Evolutionary conservation across 1,140 invertebrate species (phyloP).

Genomic region (Nephotettix cincticeps): DNA sequence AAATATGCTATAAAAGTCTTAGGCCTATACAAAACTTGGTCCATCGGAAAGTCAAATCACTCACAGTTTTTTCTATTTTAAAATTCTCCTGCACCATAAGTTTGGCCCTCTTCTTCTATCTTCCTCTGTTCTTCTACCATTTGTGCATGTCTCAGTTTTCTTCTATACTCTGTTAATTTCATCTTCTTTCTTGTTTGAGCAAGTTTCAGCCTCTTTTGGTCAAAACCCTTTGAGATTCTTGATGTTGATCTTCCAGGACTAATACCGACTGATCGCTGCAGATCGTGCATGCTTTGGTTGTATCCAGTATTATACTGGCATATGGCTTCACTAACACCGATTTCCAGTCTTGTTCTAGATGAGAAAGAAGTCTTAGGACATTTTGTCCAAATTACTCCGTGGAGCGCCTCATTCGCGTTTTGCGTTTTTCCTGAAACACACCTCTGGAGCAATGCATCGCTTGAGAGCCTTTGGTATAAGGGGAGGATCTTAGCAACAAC

Average conservation of each 20-base stretch:
- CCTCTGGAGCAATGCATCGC: background rate
- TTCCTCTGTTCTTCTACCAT: too few relatives aligned
- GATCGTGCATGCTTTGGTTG: background rate
- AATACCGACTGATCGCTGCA: background rate
- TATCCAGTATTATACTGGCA: background rate
- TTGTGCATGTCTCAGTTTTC: too few relatives aligned
- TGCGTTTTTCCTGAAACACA: background rate
- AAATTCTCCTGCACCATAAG: too few relatives aligned
- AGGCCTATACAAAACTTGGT: too few relatives aligned
- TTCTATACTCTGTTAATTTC: background rate
- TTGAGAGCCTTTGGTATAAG: background rate
- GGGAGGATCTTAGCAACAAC: background rate
- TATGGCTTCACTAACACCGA: background rate
- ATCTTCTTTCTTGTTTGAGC: background rate
- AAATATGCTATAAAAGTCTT: too few relatives aligned
- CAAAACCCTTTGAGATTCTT: background rate
- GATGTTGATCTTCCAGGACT: background rate
- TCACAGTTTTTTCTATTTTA: too few relatives aligned
- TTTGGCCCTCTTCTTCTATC: too few relatives aligned
- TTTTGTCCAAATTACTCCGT: background rate
- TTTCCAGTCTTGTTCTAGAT: background rate
- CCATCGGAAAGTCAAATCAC: too few relatives aligned
- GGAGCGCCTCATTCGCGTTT: conserved; percentile 9
- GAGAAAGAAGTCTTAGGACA: background rate
- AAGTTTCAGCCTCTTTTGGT: background rate